phyloP scores from a whole-genome alignment of 2,113 vertebrate species.

The Brachypteracias leptosomus region DNA sequence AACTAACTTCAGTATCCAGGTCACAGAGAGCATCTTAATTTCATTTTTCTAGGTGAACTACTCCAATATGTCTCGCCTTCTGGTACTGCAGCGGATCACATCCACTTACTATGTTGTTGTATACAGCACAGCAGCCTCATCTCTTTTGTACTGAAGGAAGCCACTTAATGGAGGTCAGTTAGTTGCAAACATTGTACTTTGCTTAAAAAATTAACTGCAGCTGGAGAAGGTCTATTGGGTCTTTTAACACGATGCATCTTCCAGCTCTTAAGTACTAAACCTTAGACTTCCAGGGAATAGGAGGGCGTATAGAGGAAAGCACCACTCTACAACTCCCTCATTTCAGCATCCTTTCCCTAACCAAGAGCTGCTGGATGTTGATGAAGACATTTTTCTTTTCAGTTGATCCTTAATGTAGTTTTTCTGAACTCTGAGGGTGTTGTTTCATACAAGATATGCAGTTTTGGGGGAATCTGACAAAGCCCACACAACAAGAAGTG shows the following conservation, averaged over 20 bases:
- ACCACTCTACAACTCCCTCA: not conserved
- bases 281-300: not conserved
- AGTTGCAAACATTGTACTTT: not conserved
- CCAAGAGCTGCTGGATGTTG: not conserved
- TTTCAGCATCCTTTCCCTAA: not conserved
- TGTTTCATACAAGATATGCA: not conserved
- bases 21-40: not conserved
- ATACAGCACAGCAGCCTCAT: not conserved
- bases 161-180: not conserved
- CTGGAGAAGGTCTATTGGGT: not conserved
- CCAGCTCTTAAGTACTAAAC: not conserved
- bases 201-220: not conserved
- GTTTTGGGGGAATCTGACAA: not conserved
- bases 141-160: not conserved
- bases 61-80: not conserved
- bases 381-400: not conserved
- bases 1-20: not conserved
- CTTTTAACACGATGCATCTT: not conserved
- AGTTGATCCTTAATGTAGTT: not conserved
- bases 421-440: not conserved
- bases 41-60: not conserved
- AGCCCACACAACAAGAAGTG: not conserved
- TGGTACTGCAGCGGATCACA: accelerated
- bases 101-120: not conserved
- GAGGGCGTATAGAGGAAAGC: not conserved